These are phyloP conservation scores for Ptyas mucosa DNA, from an alignment of 2,113 vertebrate species.

Conservation along the genomic window DNA sequence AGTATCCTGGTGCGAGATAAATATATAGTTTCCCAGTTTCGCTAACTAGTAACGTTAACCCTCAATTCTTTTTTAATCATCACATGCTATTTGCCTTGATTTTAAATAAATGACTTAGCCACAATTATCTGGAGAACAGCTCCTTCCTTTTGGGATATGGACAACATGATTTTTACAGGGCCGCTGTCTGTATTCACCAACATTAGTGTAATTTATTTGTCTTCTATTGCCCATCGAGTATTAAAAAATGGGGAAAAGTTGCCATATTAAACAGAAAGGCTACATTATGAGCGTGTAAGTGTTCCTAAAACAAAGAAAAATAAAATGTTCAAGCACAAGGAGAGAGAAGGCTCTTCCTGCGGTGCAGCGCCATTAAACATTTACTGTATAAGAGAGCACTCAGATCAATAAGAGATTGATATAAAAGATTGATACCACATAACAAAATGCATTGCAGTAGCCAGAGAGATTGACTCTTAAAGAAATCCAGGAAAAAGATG, in stretches of 20 bases:
- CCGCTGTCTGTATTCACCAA: background rate
- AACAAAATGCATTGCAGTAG: background rate
- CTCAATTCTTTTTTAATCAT: background rate
- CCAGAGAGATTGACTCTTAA: background rate
- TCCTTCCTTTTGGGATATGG: background rate
- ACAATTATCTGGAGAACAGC: background rate
- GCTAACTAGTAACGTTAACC: background rate
- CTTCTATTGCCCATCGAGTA: background rate
- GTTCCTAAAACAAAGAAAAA: background rate
- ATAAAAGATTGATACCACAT: constrained; percentile 1
- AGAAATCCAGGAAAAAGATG: background rate
- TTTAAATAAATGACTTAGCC: background rate
- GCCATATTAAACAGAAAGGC: background rate
- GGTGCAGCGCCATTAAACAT: background rate
- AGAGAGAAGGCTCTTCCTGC: background rate
- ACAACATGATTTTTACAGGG: constrained; percentile 4
- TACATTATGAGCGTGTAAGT: background rate
- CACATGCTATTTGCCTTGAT: background rate
- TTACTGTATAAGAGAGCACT: background rate
- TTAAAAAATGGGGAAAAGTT: background rate
- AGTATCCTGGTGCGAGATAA: background rate
- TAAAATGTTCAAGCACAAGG: background rate
- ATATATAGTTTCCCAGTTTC: background rate
- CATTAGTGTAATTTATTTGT: background rate
- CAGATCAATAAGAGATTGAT: background rate